Percentiles rank a stretch among this genome's conserved stretches.
Evolutionary conservation across 2,797 vertebrate species (phyloP).

Genomic region (Parotocinclus haroldoi): DNA sequence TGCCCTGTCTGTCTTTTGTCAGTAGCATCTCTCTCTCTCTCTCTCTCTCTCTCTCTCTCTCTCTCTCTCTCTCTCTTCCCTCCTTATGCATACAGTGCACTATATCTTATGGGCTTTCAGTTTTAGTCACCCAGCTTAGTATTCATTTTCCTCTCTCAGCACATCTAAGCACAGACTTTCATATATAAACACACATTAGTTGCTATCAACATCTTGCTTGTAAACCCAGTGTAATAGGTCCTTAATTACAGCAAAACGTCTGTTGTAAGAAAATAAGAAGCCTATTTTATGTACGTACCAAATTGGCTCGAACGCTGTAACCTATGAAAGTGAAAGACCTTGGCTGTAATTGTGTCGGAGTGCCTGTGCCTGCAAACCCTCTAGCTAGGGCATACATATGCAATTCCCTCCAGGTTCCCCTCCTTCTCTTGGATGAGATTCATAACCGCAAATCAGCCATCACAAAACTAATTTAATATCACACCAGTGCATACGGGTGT

Average conservation of each 20-base stretch:
- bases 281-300: no score
- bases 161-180: no score
- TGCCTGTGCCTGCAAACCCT: no score
- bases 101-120: neutral
- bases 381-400: constrained; percentile 42
- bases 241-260: no score
- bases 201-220: no score
- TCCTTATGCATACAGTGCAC: constrained; percentile 7
- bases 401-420: constrained; percentile 57
- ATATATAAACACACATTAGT: no score
- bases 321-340: no score
- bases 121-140: neutral
- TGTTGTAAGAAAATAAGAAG: no score
- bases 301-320: no score
- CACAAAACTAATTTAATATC: constrained; percentile 63
- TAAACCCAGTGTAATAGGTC: no score
- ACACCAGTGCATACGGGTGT: neutral
- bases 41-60: neutral
- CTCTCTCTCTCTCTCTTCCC: constrained; percentile 11
- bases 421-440: constrained; percentile 58
- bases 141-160: neutral
- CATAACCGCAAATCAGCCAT: constrained; percentile 60
- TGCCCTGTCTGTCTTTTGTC: constrained; percentile 46
- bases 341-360: no score
- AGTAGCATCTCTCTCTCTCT: constrained; percentile 53